phyloP scores from a whole-genome alignment of 64 coral and sea anemone genomes.

The Montipora sp. region DNA sequence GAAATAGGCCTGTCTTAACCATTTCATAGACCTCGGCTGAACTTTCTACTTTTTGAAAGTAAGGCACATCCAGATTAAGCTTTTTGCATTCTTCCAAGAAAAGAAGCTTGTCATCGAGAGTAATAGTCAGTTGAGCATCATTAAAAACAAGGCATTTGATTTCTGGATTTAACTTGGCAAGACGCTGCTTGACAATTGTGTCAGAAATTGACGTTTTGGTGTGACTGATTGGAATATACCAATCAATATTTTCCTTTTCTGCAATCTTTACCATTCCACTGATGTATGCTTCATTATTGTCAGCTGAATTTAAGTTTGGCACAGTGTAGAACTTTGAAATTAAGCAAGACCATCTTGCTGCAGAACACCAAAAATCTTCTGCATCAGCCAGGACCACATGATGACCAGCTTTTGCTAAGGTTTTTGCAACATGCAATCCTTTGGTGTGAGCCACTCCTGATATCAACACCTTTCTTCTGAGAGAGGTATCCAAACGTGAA shows the following conservation, averaged over 20 bases:
- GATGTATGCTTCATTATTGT: constrained; percentile 50
- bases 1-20: constrained; percentile 17
- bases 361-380: constrained; percentile 45
- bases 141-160: constrained; percentile 62
- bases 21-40: constrained; percentile 30
- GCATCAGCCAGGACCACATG: constrained; percentile 43
- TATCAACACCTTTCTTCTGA: constrained; percentile 57
- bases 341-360: constrained; percentile 44
- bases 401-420: constrained; percentile 60
- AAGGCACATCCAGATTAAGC: constrained; percentile 29
- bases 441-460: constrained; percentile 42
- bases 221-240: constrained; percentile 76
- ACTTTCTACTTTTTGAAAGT: constrained; percentile 8
- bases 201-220: constrained; percentile 28
- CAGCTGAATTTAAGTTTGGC: constrained; percentile 15
- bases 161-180: constrained; percentile 15
- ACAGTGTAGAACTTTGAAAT: constrained; percentile 46
- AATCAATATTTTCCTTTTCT: constrained; percentile 61
- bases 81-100: constrained; percentile 48
- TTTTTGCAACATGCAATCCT: constrained; percentile 29
- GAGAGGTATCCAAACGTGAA: constrained; percentile 3
- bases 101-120: constrained; percentile 47
- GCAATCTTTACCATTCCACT: constrained; percentile 61
- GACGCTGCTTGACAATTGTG: constrained; percentile 46
- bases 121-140: constrained; percentile 29